Percentiles rank a stretch among this genome's conserved stretches.
Evolutionary conservation across 2,888 invertebrate species (phyloP).

Genomic region (Cephalotes varians): DNA sequence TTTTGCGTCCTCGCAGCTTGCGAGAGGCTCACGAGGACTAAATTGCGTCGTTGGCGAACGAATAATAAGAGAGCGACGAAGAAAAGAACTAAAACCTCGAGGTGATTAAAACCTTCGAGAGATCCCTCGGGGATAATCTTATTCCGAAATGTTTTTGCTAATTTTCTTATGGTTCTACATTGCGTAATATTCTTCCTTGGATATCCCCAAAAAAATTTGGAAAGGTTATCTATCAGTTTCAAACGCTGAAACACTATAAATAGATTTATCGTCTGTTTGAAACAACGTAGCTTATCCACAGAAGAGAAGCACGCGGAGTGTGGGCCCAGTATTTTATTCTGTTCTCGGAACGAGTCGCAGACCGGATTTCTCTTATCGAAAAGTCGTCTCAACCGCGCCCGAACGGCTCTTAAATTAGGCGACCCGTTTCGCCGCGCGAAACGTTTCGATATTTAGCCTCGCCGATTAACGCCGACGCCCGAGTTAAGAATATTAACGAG

Average conservation of each 20-base stretch:
- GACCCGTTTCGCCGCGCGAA: not conserved
- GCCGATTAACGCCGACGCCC: slow-evolving; percentile 15
- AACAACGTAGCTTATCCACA: not conserved
- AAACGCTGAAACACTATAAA: not conserved
- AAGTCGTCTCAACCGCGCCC: not conserved
- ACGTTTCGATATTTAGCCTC: not conserved
- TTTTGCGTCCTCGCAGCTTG: slow-evolving; percentile 45
- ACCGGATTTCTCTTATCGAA: slow-evolving; percentile 37
- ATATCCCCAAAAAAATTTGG: not conserved
- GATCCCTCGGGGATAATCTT: not conserved
- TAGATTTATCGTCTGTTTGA: not conserved
- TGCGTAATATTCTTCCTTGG: not conserved
- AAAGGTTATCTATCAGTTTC: not conserved
- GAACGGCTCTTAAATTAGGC: slow-evolving; percentile 32
- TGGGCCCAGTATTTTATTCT: slow-evolving; percentile 6
- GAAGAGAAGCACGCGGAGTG: not conserved
- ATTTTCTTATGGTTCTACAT: slow-evolving; percentile 5
- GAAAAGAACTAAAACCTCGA: not conserved
- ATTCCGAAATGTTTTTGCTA: slow-evolving; percentile 1
- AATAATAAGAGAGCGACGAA: slow-evolving; percentile 19
- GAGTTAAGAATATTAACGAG: slow-evolving; percentile 67
- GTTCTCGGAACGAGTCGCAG: slow-evolving; percentile 11
- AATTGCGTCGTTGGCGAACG: slow-evolving; percentile 32
- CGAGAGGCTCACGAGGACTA: slow-evolving; percentile 26
- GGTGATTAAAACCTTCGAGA: slow-evolving; percentile 6